Percentiles rank a stretch among this genome's conserved stretches.
Conservation (phyloP, 2,797 vertebrate genomes). For the Serranus cabrilla region DNA sequence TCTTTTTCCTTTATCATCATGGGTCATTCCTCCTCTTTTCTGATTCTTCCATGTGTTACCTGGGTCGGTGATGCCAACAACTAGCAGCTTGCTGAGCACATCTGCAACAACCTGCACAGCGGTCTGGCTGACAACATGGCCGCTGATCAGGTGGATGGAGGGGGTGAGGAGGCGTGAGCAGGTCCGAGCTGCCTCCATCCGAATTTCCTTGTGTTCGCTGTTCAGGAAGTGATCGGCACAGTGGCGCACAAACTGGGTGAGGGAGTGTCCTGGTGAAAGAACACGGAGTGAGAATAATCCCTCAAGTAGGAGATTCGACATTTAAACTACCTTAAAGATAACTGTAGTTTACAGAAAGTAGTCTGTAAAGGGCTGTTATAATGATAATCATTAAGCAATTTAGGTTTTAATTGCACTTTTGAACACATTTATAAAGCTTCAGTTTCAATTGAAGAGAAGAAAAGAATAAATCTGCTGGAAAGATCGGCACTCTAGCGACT, state of each 20-base stretch:
- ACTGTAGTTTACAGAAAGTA: neutral
- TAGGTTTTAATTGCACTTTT: neutral
- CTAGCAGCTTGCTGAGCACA: conserved; percentile 97
- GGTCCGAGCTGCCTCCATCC: conserved; percentile 97
- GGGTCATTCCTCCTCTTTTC: neutral
- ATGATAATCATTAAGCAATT: neutral
- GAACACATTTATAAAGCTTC: neutral
- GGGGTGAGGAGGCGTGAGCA: conserved; percentile 97
- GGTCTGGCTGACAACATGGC: conserved; percentile 97
- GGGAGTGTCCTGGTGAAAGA: conserved; percentile 91
- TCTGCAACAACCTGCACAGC: conserved; percentile 98
- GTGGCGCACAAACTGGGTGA: conserved; percentile 99
- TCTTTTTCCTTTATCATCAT: neutral
- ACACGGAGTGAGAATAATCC: neutral
- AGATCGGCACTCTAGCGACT: no score
- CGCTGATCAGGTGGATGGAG: conserved; percentile 95
- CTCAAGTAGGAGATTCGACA: neutral
- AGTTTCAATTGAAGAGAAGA: neutral
- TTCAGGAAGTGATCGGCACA: conserved; percentile 98
- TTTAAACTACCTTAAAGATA: neutral
- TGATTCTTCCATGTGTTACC: conserved; percentile 78
- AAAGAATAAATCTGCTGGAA: no score
- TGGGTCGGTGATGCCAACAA: conserved; percentile 98
- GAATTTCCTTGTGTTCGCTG: conserved; percentile 99
- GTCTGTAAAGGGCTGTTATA: neutral